These are phyloP conservation scores for Penaeus chinensis DNA, from an alignment of 1,140 invertebrate species.

Conservation along the genomic window DNA sequence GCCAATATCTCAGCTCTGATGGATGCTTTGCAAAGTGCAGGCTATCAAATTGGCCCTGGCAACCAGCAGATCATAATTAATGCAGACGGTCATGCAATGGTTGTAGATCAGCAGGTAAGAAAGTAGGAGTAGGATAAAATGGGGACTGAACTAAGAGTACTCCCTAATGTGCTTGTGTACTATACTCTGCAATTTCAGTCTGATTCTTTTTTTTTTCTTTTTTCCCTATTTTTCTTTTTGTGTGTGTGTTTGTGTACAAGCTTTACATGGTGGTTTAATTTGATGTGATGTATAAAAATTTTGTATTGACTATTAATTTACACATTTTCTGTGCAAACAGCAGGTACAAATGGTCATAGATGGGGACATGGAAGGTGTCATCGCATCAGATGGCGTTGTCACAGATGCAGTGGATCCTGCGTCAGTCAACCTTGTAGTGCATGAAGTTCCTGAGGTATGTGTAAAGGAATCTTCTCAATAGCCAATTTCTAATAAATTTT, in stretches of 20 bases:
- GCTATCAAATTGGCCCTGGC: constrained; percentile 45
- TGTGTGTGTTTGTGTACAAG: neutral
- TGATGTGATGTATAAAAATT: too few species aligned
- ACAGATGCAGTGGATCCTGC: constrained; percentile 41
- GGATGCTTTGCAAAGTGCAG: constrained; percentile 49
- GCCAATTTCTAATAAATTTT: too few species aligned
- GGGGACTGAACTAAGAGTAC: neutral
- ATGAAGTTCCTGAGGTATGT: constrained; percentile 51
- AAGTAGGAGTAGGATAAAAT: neutral
- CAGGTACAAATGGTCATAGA: constrained; percentile 54
- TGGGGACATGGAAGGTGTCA: constrained; percentile 53
- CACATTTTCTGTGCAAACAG: neutral
- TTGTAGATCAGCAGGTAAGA: constrained; percentile 55
- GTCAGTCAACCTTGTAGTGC: constrained; percentile 44
- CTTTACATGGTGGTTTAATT: neutral
- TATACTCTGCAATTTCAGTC: neutral
- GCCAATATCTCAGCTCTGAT: constrained; percentile 49
- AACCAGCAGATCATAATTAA: constrained; percentile 56
- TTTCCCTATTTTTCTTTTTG: neutral
- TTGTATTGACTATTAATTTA: neutral
- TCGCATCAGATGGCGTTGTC: constrained; percentile 32
- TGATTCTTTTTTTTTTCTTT: constrained; percentile 6
- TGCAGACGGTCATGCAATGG: constrained; percentile 51
- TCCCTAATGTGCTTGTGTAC: neutral
- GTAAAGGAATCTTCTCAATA: too few species aligned